Evolutionary conservation across 2,888 invertebrate genomes (phyloP).

Genomic region (Cyclophora albipunctata): DNA sequence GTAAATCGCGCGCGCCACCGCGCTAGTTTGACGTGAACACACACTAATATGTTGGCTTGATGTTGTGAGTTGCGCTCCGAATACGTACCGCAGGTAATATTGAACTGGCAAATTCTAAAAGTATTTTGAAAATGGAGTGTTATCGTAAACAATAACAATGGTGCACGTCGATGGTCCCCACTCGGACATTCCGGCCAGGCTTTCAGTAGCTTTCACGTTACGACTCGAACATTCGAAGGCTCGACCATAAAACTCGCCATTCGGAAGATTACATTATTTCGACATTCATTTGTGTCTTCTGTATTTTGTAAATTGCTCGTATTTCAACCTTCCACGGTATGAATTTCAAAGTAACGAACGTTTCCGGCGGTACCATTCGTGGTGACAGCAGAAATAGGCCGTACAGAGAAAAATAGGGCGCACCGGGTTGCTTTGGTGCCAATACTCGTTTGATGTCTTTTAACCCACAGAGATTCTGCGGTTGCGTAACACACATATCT

Average conservation of each 20-base stretch:
- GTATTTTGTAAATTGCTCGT: too few relatives aligned
- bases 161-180: conserved; percentile 5
- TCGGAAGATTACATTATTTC: too few relatives aligned
- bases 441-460: conserved; percentile 12
- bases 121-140: conserved; percentile 15
- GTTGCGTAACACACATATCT: conserved; percentile 9
- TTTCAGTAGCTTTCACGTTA: not conserved
- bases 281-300: too few relatives aligned
- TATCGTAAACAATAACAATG: not conserved
- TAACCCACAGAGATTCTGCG: conserved; percentile 14
- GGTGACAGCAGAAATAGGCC: conserved; percentile 9
- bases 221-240: too few relatives aligned
- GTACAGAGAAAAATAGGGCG: conserved; percentile 1
- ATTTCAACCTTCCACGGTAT: too few relatives aligned
- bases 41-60: not conserved
- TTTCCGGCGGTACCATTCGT: conserved; percentile 5
- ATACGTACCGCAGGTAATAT: not conserved
- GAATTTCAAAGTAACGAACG: conserved; percentile 7
- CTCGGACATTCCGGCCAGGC: conserved; percentile 12
- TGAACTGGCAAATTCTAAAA: conserved; percentile 1
- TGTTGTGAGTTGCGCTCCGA: not conserved
- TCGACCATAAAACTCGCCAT: too few relatives aligned
- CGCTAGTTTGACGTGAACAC: too few relatives aligned
- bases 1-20: too few relatives aligned
- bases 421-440: not conserved